Evolutionary conservation across 2,113 vertebrate genomes (phyloP).

Genomic region (Embiotoca jacksoni): DNA sequence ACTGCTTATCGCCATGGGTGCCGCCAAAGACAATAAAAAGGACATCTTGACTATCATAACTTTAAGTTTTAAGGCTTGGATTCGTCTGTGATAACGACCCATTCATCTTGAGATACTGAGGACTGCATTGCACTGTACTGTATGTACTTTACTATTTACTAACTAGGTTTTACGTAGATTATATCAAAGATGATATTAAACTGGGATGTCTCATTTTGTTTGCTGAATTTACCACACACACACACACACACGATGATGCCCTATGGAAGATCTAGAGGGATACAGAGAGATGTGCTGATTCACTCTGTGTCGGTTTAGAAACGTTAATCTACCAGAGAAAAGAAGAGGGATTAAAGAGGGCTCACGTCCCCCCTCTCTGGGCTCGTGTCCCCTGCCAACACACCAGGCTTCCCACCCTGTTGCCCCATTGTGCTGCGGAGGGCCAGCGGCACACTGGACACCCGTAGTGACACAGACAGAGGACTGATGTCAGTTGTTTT

Average conservation of each 20-base stretch:
- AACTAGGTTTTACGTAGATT: no score
- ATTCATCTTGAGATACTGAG: no score
- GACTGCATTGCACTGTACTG: no score
- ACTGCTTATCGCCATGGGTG: no score
- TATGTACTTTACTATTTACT: no score
- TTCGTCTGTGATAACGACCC: no score
- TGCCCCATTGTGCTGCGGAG: constrained; percentile 62
- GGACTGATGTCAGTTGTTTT: constrained; percentile 82
- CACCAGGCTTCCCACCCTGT: constrained; percentile 56
- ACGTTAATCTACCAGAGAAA: constrained; percentile 83
- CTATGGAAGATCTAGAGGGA: constrained; percentile 58
- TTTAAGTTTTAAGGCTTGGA: no score
- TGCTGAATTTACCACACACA: constrained; percentile 25
- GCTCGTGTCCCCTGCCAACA: constrained; percentile 59
- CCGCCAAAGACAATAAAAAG: no score
- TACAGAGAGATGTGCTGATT: constrained; percentile 85
- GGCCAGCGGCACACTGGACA: constrained; percentile 66
- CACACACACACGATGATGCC: constrained; percentile 50
- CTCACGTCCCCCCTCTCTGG: constrained; percentile 47
- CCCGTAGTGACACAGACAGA: constrained; percentile 47
- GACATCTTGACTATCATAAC: no score
- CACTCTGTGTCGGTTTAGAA: constrained; percentile 81
- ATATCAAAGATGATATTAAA: neutral
- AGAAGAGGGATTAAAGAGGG: constrained; percentile 79
- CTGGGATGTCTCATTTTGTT: neutral